Evolutionary conservation across 2,113 vertebrate species (phyloP).

Genomic region (Zapornia atra): DNA sequence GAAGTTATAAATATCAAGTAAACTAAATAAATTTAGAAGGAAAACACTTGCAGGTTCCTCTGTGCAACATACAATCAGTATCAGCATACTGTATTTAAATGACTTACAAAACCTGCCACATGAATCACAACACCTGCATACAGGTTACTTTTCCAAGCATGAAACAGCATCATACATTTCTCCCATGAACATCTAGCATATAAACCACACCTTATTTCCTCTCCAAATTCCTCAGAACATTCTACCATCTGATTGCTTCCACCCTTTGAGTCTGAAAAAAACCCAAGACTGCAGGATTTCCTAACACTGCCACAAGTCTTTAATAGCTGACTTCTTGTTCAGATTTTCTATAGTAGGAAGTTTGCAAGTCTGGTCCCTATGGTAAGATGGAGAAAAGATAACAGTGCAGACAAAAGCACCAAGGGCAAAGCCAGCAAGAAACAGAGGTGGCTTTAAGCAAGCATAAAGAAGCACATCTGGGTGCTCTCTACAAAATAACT

Average conservation of each 20-base stretch:
- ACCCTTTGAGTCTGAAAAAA: background rate
- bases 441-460: background rate
- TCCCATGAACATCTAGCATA: background rate
- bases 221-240: background rate
- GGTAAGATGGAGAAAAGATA: constrained; percentile 24
- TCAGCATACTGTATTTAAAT: background rate
- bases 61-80: background rate
- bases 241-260: background rate
- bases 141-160: background rate
- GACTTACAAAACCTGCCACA: constrained; percentile 11
- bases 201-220: background rate
- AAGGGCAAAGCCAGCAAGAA: background rate
- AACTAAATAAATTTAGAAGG: constrained; percentile 28
- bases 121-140: background rate
- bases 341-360: constrained; percentile 35
- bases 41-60: background rate
- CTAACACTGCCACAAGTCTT: background rate
- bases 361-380: constrained; percentile 25
- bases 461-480: background rate
- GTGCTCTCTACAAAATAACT: background rate
- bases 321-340: constrained; percentile 21
- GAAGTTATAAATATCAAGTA: background rate
- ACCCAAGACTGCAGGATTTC: background rate
- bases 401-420: constrained; percentile 13
- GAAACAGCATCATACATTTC: background rate